Evolutionary conservation across 1,140 invertebrate genomes (phyloP), one percentile per base, ranked within the genome.

Genomic region (Brachystomella parvula): DNA sequence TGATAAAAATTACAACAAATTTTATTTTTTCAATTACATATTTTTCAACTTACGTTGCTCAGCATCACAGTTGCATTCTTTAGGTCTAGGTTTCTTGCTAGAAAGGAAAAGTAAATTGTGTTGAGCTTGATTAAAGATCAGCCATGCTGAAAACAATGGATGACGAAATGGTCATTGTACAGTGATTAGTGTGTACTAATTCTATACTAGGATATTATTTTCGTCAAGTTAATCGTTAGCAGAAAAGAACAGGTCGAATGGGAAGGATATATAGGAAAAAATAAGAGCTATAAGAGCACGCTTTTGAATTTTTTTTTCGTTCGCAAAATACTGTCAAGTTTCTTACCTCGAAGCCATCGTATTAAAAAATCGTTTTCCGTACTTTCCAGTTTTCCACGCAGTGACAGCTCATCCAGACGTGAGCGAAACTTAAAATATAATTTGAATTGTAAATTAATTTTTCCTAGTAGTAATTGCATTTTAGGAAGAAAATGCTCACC

Each of bases 291-390:
- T 21, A 53, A 15, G 9, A 53, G 24, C 6, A 15, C 24, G 24
- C 3, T 12, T 15, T 6, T 53, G 49, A 53, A 53, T 53, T 3
- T n/a, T n/a, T 53, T 53, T 15, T n/a, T 53, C 24, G 3, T 9
- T 15, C 9, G 9, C 39, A 44, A 44, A 12, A 44, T n/a, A n/a
- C 24, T n/a, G 15, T 12, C 24, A 26, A 53, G 6, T 9, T 12
- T 44, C n/a, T 53, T 53, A 53, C 49, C 49, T 53, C 49, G 15
- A 26, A 53, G 49, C 49, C 49, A 53, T 53, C 49, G 9, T 53
- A 53, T 9, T 6, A 53, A 21, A 53, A 53, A 53, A 53, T 9
- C 3, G 24, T 53, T 21, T 53, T 53, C 49, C 15, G 49, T 6
- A 53, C 24, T 26, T 26, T 53, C 49, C 15, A 53, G 24, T 53